Evolutionary conservation across 37 sponge, comb jelly and placozoan species (phyloP).

Genomic region (Bolinopsis microptera): DNA sequence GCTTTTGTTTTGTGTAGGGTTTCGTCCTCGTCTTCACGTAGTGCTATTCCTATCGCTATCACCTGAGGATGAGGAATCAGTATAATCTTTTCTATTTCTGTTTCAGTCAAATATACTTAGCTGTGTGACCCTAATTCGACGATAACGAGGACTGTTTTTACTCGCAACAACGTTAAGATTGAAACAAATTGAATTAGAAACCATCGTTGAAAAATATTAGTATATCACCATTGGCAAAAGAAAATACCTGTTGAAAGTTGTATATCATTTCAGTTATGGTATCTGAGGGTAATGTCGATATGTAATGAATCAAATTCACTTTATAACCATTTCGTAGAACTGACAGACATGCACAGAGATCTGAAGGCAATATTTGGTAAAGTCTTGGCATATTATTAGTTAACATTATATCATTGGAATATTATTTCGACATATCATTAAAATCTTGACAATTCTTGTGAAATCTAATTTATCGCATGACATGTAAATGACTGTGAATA

Average conservation of each 20-base stretch:
- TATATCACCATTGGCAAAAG: not conserved
- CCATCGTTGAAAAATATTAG: too few species aligned
- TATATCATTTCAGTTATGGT: not conserved
- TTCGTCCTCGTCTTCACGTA: not conserved
- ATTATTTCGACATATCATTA: too few species aligned
- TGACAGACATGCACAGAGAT: not conserved
- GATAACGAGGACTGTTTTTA: not conserved
- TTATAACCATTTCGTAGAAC: not conserved
- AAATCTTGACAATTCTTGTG: too few species aligned
- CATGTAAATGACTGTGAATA: too few species aligned
- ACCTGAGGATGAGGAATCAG: not conserved
- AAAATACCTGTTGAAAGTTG: constrained; percentile 4
- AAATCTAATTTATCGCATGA: too few species aligned
- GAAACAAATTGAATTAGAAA: too few species aligned
- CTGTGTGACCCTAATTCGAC: not conserved
- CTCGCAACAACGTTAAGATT: too few species aligned
- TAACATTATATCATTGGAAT: too few species aligned
- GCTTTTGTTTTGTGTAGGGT: constrained; percentile 17
- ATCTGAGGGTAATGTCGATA: constrained; percentile 16
- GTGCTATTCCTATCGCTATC: constrained; percentile 2
- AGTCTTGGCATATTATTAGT: too few species aligned
- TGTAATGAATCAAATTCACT: constrained; percentile 16
- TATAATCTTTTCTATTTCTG: not conserved
- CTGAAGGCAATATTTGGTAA: too few species aligned
- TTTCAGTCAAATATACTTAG: not conserved